Evolutionary conservation across 2,888 invertebrate genomes (phyloP), one percentile per base, ranked within the genome.

Genomic region (Anodontia alba): DNA sequence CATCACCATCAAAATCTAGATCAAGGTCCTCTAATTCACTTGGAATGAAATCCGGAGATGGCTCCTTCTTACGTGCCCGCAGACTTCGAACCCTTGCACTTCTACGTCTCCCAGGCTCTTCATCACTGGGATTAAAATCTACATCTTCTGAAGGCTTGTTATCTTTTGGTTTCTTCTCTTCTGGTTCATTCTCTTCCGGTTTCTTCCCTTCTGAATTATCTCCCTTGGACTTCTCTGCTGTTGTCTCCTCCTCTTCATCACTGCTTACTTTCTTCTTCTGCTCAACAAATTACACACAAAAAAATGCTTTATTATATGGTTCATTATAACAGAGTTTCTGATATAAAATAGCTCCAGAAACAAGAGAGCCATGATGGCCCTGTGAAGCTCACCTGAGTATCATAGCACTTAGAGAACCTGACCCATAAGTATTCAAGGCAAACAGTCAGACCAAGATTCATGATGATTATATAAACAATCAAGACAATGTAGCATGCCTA

Each of bases 201-300:
- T 62, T 62, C 5, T 1, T 74, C 77, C 66, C 23, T 29, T 17
- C 70, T 72, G 72, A 20, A 71, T 79, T 23, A 54, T 57, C 43
- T 81, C 62, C 33, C 33, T 62, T 62, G 33, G 62, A 62, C 33
- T 62, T 62, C 20, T 5, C 62, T 20, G 62, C 1, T 33, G 26
- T 62, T 26, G 62, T 20, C 29, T 62, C n/a, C 10, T 29, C 76
- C 20, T 86, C 87, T 31, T 89, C 88, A 72, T 88, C 88, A 79
- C 87, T 89, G n/a, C 81, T 81, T 46, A 80, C 78, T 66, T 84
- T 86, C 81, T 89, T 89, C 81, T 88, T 90, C 89, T 86, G 51
- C 12, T 38, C 38, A n/a, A n/a, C n/a, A n/a, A n/a, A n/a, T n/a
- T 62, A 81, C 17, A 62, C 0, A 49, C 20, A 46, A 33, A 49